These are phyloP conservation scores for Plestiodon gilberti DNA, from an alignment of 2,113 vertebrate genomes.

Conservation along the genomic window DNA sequence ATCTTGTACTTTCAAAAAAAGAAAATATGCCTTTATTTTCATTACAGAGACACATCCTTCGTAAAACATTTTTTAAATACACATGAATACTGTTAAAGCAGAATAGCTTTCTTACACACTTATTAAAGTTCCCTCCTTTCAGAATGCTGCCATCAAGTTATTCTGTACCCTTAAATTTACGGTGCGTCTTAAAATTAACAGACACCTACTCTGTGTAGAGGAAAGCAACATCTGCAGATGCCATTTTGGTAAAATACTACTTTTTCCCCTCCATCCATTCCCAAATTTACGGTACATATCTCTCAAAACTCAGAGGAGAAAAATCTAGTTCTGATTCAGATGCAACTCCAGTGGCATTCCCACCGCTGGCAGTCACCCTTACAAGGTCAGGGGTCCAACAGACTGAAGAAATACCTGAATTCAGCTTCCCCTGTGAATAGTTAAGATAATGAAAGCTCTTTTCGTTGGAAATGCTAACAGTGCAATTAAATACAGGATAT, in stretches of 20 bases:
- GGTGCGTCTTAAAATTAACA: background rate
- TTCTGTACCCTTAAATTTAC: background rate
- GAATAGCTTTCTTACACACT: background rate
- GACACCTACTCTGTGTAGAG: background rate
- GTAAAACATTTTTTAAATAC: slow-evolving; percentile 65
- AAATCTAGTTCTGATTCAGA: background rate
- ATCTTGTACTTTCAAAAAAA: slow-evolving; percentile 25
- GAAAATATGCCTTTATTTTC: slow-evolving; percentile 77
- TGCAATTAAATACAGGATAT: background rate
- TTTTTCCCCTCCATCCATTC: background rate
- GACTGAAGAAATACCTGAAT: background rate
- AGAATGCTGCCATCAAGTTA: rapidly evolving
- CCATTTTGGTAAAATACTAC: slow-evolving; percentile 33
- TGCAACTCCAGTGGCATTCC: background rate
- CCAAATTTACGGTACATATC: background rate
- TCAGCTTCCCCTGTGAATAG: background rate
- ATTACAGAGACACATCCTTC: slow-evolving; percentile 61
- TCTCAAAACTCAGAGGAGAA: background rate
- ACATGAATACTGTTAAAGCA: slow-evolving; percentile 49
- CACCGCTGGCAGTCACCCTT: background rate
- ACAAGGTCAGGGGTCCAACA: background rate
- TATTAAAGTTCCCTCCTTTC: background rate
- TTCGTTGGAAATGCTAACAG: background rate
- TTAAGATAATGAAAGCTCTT: background rate
- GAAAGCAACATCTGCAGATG: slow-evolving; percentile 43